Base-by-base conservation (phyloP, 2,888 invertebrate genomes). In the Hirtodrosophila cameraria region DNA sequence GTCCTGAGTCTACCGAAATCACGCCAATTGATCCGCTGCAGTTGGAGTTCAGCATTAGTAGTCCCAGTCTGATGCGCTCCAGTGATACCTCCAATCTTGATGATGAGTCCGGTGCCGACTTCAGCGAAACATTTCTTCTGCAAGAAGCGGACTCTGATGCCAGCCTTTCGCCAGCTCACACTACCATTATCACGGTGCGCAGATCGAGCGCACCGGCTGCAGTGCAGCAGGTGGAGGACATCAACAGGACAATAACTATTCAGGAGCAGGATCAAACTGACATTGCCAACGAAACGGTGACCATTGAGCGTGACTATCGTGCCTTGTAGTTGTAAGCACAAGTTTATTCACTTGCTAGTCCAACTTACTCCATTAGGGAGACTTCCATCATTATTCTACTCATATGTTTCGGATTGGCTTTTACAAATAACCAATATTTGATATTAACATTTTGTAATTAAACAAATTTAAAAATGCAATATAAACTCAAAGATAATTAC, bases 1-100 rank as follows among this genome's bases (percentile, higher is more conserved):
- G 74, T 73, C 81, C 72, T 12, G 82, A 74, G 13, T 72, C 46
- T 13, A 64, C 50, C 46, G 71, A 72, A 2, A 54, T 16, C 38
- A 72, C 64, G 42, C 71, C 83, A 46, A 73, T 82, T 31, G 88
- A 90, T 82, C 87, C 88, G 4, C 80, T 87, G 31, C 87, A 87
- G 54, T 59, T 89, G 53, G 91, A 90, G 61, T 88, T 90, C 72
- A 86, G 85, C 52, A 89, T 91, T 41, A 91, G 91, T 74, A 91
- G 91, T 75, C 91, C 91, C 15, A 91, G 91, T 81, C 80, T 91
- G 46, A 90, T 91, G 77, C 88, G 87, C 45, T 90, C 90, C 23
- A 85, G 80, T 20, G 70, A 67, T n/a, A 85, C 79, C 43, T 89
- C 89, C 35, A 71, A 66, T 46, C 69, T 55, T 23, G 84, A 79